phyloP scores from a whole-genome alignment of 2,113 vertebrate genomes.

The Nanger granti region DNA sequence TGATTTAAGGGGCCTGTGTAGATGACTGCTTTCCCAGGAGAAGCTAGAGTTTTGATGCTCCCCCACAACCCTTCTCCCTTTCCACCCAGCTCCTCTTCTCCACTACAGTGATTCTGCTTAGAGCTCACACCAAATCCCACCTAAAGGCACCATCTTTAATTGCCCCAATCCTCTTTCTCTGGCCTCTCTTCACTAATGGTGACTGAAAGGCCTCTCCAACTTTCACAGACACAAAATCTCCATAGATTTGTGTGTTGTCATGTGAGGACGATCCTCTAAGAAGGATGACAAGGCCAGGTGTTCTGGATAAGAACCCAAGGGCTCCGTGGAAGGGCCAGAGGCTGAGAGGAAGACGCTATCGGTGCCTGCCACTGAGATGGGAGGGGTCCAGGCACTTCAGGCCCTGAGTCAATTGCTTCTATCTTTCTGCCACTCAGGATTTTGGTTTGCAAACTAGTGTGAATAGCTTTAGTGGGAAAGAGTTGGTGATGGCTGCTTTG shows the following conservation, averaged over 20 bases:
- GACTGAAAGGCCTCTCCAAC: background rate
- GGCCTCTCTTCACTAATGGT: background rate
- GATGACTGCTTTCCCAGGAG: background rate
- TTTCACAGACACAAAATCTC: background rate
- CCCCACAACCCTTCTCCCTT: background rate
- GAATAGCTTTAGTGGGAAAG: background rate
- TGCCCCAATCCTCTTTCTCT: background rate
- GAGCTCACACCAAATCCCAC: background rate
- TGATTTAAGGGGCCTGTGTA: background rate
- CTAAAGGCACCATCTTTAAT: background rate
- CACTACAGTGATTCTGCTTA: background rate
- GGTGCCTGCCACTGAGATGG: background rate
- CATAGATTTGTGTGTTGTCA: background rate
- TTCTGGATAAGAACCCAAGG: background rate
- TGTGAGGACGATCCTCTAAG: background rate
- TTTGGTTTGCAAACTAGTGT: background rate
- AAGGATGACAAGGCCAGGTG: background rate
- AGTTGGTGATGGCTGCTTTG: background rate
- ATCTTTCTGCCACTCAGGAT: background rate
- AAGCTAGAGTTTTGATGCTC: background rate
- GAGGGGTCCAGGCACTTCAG: background rate
- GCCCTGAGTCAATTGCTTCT: background rate
- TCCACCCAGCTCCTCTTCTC: background rate
- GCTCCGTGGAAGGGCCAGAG: background rate
- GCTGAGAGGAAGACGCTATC: background rate